Evolutionary conservation across 2,113 vertebrate species (phyloP).

Genomic region (Calypte anna): DNA sequence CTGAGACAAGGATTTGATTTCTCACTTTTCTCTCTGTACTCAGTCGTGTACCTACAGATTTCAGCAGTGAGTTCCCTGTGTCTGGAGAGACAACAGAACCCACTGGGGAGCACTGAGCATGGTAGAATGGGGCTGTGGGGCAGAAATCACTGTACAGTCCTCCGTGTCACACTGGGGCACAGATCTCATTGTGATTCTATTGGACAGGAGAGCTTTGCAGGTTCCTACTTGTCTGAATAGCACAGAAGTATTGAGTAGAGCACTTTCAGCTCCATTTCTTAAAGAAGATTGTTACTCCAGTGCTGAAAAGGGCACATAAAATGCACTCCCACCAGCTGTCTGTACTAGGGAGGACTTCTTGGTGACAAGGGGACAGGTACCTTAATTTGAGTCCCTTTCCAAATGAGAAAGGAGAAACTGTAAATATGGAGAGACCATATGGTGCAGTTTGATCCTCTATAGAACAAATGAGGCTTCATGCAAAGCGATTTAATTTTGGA

Average conservation of each 20-base stretch:
- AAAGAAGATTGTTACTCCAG: neutral
- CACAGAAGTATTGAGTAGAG: neutral
- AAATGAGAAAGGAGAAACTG: neutral
- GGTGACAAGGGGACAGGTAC: neutral
- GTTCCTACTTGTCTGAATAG: neutral
- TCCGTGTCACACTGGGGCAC: neutral
- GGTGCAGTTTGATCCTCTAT: neutral
- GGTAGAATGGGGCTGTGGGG: neutral
- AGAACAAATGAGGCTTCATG: neutral
- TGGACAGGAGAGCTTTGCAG: neutral
- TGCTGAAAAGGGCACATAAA: neutral
- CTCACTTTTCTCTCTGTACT: neutral
- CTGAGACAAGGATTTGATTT: neutral
- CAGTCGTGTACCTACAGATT: neutral
- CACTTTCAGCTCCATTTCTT: neutral
- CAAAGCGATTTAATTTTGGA: neutral
- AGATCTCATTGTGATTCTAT: neutral
- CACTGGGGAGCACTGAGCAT: rapidly evolving
- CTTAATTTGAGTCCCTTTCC: neutral
- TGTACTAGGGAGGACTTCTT: neutral
- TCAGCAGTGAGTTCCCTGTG: neutral
- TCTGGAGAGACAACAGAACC: neutral
- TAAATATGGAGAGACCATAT: neutral
- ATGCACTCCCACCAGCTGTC: neutral
- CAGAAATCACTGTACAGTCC: neutral